phyloP scores from a whole-genome alignment of 1,140 invertebrate genomes.

The Musca domestica region DNA sequence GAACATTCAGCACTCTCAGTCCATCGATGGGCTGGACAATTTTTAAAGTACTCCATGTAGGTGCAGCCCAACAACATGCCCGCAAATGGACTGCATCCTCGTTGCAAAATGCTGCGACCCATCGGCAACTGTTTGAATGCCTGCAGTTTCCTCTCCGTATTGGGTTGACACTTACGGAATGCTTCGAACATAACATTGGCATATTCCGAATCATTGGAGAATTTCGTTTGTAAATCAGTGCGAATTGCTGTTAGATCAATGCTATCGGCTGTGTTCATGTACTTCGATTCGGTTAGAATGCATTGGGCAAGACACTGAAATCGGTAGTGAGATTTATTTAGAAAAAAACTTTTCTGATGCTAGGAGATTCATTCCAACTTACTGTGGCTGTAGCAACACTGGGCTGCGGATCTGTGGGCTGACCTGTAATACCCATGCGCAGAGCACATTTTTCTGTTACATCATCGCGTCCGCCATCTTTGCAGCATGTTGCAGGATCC shows the following conservation, averaged over 20 bases:
- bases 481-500: constrained; percentile 43
- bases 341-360: not conserved
- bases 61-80: constrained; percentile 46
- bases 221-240: constrained; percentile 35
- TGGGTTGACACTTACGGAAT: constrained; percentile 38
- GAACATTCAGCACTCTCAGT: constrained; percentile 38
- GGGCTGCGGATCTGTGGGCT: constrained; percentile 29
- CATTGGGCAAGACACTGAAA: constrained; percentile 46
- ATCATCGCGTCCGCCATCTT: constrained; percentile 41
- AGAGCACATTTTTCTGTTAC: constrained; percentile 37
- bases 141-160: constrained; percentile 35
- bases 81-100: constrained; percentile 43
- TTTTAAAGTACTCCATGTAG: constrained; percentile 51
- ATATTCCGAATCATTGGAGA: constrained; percentile 39
- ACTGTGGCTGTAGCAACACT: constrained; percentile 41
- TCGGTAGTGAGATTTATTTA: not conserved
- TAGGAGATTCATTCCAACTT: not conserved
- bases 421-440: constrained; percentile 33
- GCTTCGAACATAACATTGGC: constrained; percentile 41
- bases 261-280: constrained; percentile 33
- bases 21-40: constrained; percentile 46
- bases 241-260: constrained; percentile 35
- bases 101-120: constrained; percentile 10
- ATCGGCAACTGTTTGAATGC: constrained; percentile 30
- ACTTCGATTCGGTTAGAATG: constrained; percentile 37